A percentile compares a stretch with the other conserved stretches of the same genome.
Evolutionary conservation across 92 coral and sea anemone species (phyloP).

Genomic region (Umimayanthus kanabou): DNA sequence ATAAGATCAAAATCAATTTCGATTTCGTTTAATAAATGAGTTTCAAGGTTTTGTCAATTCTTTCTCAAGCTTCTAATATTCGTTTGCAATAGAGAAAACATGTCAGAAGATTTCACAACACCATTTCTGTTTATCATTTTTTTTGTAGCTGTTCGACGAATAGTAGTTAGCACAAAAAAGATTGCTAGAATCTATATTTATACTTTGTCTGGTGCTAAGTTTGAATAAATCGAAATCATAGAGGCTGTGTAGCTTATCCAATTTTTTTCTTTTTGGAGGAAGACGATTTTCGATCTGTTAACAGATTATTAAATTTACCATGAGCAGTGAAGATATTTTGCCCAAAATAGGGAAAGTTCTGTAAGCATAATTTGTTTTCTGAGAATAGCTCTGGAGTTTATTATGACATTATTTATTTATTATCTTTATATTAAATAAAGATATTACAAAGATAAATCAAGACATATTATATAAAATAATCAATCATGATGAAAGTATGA

Average conservation of each 20-base stretch:
- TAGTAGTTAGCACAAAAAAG: no score
- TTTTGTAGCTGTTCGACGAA: no score
- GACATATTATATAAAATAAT: no score
- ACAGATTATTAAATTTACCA: background rate
- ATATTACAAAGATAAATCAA: background rate
- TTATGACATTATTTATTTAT: background rate
- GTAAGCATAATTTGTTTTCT: constrained; percentile 14
- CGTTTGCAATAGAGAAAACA: no score
- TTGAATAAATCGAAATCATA: no score
- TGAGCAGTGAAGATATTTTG: constrained; percentile 11
- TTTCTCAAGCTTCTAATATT: no score
- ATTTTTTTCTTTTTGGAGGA: background rate
- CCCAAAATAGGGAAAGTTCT: background rate
- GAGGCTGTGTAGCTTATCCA: no score
- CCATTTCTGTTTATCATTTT: no score
- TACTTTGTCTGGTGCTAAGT: no score
- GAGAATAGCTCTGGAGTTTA: background rate
- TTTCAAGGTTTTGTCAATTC: background rate
- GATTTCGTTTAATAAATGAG: constrained; percentile 5
- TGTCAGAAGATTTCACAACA: no score
- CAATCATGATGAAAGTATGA: no score
- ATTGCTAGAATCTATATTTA: no score
- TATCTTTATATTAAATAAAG: background rate
- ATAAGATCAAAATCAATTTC: constrained; percentile 19
- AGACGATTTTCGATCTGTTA: background rate